phyloP scores from a whole-genome alignment of 2,888 invertebrate genomes.

The Lasioglossum figueresi region DNA sequence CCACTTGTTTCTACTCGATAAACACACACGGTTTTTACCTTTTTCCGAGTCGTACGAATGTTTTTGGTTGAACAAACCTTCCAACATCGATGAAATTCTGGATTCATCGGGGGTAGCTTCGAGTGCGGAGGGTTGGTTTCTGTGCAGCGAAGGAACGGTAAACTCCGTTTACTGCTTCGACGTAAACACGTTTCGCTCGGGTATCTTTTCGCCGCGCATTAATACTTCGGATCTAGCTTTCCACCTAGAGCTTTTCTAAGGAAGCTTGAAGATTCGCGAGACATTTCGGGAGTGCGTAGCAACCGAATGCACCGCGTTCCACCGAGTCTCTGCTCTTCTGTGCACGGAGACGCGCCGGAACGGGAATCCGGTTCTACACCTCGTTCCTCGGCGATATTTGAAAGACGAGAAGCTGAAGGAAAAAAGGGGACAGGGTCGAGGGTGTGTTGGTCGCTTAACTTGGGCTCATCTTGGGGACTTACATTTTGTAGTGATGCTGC shows the following conservation, averaged over 20 bases:
- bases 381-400: not conserved
- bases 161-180: not conserved
- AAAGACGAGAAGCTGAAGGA: not conserved
- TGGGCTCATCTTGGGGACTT: slow-evolving; percentile 66
- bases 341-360: not conserved
- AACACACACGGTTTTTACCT: not conserved
- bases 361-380: not conserved
- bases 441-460: not conserved
- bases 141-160: too few relatives aligned
- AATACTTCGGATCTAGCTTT: not conserved
- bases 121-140: too few relatives aligned
- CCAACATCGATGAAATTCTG: not conserved
- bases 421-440: not conserved
- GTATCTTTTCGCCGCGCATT: not conserved
- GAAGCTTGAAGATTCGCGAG: not conserved
- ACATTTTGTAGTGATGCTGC: slow-evolving; percentile 83
- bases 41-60: not conserved
- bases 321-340: not conserved
- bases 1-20: not conserved
- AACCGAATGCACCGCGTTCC: not conserved
- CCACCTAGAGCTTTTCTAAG: not conserved
- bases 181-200: not conserved
- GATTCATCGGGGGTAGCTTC: too few relatives aligned
- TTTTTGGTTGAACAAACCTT: too few relatives aligned
- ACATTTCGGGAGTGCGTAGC: not conserved